Conservation (phyloP, 2,888 invertebrate genomes). For the Ypsolopha scabrella region DNA sequence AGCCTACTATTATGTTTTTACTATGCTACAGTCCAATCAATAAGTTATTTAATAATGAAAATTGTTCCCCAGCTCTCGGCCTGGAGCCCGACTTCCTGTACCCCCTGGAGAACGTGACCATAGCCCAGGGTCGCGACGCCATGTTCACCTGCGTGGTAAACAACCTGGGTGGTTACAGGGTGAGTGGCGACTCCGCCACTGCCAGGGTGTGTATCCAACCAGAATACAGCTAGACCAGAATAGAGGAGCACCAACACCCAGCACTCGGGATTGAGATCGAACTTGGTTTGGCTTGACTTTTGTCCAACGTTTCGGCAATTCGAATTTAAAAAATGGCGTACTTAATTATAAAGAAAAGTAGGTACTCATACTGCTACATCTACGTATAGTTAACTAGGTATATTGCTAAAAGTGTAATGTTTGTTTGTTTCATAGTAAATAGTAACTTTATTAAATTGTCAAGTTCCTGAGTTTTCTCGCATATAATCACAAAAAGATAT, state of each 20-base stretch:
- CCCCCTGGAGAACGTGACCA: conserved; percentile 86
- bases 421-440: too few relatives aligned
- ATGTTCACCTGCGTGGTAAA: conserved; percentile 88
- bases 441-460: too few relatives aligned
- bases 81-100: conserved; percentile 85
- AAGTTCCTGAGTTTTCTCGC: too few relatives aligned
- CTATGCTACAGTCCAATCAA: too few relatives aligned
- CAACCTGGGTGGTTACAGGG: conserved; percentile 88
- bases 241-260: conserved; percentile 59
- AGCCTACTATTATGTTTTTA: too few relatives aligned
- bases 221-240: conserved; percentile 47
- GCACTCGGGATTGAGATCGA: conserved; percentile 47
- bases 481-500: too few relatives aligned
- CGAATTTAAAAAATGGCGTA: too few relatives aligned
- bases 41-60: conserved; percentile 31
- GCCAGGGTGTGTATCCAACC: conserved; percentile 86
- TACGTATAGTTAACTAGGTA: too few relatives aligned
- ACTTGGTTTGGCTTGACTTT: conserved; percentile 2
- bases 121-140: conserved; percentile 85
- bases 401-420: too few relatives aligned
- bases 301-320: background rate
- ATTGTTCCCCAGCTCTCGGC: conserved; percentile 71
- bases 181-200: conserved; percentile 89
- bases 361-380: too few relatives aligned
- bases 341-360: too few relatives aligned